Conservation (phyloP, 1,140 invertebrate species). For the Capitella teleta region DNA sequence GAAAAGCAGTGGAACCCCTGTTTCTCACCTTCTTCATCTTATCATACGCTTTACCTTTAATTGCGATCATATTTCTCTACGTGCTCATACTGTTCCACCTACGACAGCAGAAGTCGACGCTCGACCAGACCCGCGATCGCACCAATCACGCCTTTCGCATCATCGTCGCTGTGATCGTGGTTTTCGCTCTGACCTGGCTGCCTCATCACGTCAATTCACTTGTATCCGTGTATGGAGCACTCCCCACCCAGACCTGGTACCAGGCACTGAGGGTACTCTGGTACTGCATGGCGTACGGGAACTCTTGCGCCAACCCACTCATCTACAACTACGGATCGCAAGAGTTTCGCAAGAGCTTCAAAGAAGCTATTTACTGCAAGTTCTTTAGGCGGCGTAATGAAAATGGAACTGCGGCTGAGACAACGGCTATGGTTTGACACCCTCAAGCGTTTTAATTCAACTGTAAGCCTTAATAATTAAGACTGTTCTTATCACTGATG, state of each 20-base stretch:
- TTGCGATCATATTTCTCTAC: constrained; percentile 75
- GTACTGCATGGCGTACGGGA: constrained; percentile 17
- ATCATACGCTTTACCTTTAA: constrained; percentile 43
- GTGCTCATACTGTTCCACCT: constrained; percentile 62
- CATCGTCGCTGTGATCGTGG: constrained; percentile 81
- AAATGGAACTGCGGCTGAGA: background rate
- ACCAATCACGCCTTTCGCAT: constrained; percentile 75
- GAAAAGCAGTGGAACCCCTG: constrained; percentile 15
- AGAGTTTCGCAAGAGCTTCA: constrained; percentile 13
- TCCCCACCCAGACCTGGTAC: background rate
- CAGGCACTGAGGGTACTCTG: constrained; percentile 7
- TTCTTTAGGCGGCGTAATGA: no score
- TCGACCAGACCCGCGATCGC: constrained; percentile 31
- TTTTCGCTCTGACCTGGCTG: constrained; percentile 85
- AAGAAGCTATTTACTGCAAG: constrained; percentile 4
- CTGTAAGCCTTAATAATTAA: background rate
- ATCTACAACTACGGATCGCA: constrained; percentile 15
- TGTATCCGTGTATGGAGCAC: constrained; percentile 18
- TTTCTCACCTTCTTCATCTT: constrained; percentile 41
- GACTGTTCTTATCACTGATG: background rate
- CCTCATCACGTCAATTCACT: constrained; percentile 61
- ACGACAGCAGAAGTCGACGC: background rate
- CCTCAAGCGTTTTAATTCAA: background rate
- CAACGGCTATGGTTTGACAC: no score
- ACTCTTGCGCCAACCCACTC: constrained; percentile 16